Conservation (phyloP, 2,797 vertebrate species). For the Enteromius viviparus region DNA sequence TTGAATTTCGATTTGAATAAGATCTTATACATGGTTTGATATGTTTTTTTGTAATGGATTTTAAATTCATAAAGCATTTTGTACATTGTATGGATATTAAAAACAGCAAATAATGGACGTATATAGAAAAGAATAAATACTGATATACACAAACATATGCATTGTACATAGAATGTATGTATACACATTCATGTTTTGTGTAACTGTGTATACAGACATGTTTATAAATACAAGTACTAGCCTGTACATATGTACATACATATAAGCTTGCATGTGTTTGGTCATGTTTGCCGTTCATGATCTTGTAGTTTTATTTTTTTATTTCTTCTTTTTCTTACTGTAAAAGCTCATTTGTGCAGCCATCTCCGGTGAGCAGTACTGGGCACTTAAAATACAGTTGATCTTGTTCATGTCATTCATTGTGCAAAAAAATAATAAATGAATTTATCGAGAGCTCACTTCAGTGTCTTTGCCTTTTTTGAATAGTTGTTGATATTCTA, state of each 20-base stretch:
- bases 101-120: conserved; percentile 87
- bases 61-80: conserved; percentile 99
- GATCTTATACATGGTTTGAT: conserved; percentile 99
- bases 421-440: conserved; percentile 99
- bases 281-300: conserved; percentile 97
- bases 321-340: conserved; percentile 81
- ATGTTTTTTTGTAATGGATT: conserved; percentile 99
- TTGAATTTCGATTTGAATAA: conserved; percentile 98
- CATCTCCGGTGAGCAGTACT: conserved; percentile 95
- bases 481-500: not conserved
- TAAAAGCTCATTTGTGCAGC: conserved; percentile 85
- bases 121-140: conserved; percentile 81
- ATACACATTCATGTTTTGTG: conserved; percentile 83
- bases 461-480: conserved; percentile 1
- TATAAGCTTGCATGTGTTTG: conserved; percentile 95
- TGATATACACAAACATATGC: conserved; percentile 84
- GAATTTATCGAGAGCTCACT: conserved; percentile 80
- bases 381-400: conserved; percentile 97
- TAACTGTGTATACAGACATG: conserved; percentile 83
- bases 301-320: conserved; percentile 86
- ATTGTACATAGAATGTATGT: conserved; percentile 84
- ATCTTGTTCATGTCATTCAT: conserved; percentile 99
- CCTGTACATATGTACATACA: conserved; percentile 84
- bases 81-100: conserved; percentile 96
- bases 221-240: conserved; percentile 83